phyloP scores from a whole-genome alignment of 1,140 invertebrate genomes.

The Zaprionus tsacasi region DNA sequence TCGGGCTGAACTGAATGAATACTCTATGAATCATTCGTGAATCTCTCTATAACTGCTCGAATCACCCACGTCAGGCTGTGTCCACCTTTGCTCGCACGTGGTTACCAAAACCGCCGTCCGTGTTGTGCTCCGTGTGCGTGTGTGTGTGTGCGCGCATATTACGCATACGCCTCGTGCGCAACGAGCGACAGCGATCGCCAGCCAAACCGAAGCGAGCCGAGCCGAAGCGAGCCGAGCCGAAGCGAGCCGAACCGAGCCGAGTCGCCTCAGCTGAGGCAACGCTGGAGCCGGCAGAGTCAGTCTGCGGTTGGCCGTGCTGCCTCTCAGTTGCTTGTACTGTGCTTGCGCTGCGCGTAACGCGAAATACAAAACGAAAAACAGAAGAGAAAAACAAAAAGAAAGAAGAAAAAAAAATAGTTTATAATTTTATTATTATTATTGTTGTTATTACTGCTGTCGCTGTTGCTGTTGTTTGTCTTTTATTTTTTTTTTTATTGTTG shows the following conservation, averaged over 20 bases:
- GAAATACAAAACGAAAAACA: not conserved
- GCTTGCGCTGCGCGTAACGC: not conserved
- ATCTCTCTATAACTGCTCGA: constrained; percentile 21
- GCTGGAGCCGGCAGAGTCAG: not conserved
- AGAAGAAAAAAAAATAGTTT: not conserved
- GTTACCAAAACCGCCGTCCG: constrained; percentile 23
- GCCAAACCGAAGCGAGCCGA: too few species aligned
- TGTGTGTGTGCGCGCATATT: constrained; percentile 13
- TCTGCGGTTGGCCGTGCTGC: constrained; percentile 7
- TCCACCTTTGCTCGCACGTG: constrained; percentile 41
- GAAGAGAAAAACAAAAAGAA: not conserved
- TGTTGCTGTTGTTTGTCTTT: not conserved
- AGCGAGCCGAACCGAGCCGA: not conserved
- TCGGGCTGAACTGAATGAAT: too few species aligned
- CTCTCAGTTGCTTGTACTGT: constrained; percentile 7
- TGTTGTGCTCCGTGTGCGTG: constrained; percentile 20
- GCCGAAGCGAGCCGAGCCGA: constrained; percentile 1
- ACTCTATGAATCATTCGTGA: not conserved
- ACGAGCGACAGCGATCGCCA: constrained; percentile 14
- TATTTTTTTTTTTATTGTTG: constrained; percentile 21
- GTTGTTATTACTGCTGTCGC: not conserved
- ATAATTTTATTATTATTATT: constrained; percentile 5
- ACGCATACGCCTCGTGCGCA: constrained; percentile 52
- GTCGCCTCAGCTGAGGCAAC: not conserved
- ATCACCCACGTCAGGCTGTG: constrained; percentile 31